phyloP scores from a whole-genome alignment of 2,888 invertebrate species.

The Lymantria dispar region DNA sequence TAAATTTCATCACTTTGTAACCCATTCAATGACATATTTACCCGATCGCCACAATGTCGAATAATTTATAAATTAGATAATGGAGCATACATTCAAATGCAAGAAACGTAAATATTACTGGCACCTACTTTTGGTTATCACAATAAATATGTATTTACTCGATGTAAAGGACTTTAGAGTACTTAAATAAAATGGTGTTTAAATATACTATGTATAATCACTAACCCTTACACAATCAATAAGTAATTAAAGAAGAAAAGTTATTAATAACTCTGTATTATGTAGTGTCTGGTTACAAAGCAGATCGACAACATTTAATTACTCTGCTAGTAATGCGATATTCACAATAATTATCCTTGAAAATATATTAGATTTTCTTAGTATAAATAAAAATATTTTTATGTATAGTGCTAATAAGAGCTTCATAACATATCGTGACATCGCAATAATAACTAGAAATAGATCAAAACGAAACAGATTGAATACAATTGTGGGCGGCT shows the following conservation, averaged over 20 bases:
- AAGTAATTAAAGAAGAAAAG: slow-evolving; percentile 46
- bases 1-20: too few relatives aligned
- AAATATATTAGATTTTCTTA: slow-evolving; percentile 17
- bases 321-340: slow-evolving; percentile 37
- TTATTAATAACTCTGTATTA: slow-evolving; percentile 66
- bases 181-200: too few relatives aligned
- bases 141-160: too few relatives aligned
- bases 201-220: not conserved
- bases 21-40: too few relatives aligned
- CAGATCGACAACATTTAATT: slow-evolving; percentile 37
- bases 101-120: too few relatives aligned
- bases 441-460: slow-evolving; percentile 39
- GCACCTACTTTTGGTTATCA: too few relatives aligned
- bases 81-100: too few relatives aligned
- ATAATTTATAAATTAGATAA: too few relatives aligned
- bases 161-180: too few relatives aligned
- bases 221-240: slow-evolving; percentile 11
- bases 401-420: slow-evolving; percentile 13
- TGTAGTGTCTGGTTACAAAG: slow-evolving; percentile 71
- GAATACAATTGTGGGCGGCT: slow-evolving; percentile 63
- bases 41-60: too few relatives aligned
- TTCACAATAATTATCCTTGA: slow-evolving; percentile 29
- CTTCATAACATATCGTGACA: slow-evolving; percentile 20
- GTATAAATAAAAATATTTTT: slow-evolving; percentile 20
- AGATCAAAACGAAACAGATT: slow-evolving; percentile 63